These are phyloP conservation scores for Neocloeon triangulifer DNA, from an alignment of 1,140 invertebrate genomes.

Conservation along the genomic window DNA sequence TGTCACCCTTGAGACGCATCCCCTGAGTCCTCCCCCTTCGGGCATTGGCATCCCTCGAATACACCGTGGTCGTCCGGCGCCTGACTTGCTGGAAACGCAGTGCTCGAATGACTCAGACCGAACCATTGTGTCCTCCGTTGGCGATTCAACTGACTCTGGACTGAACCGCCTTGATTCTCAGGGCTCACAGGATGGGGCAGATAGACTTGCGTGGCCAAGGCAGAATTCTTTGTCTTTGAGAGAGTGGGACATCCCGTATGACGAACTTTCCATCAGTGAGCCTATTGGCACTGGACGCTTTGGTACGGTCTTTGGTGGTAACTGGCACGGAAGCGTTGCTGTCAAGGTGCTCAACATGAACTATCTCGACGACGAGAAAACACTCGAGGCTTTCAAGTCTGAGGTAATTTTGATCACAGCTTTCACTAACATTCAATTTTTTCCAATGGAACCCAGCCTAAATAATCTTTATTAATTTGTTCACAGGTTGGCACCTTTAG, in stretches of 20 bases:
- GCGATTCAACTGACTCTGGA: constrained; percentile 55
- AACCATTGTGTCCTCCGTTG: constrained; percentile 44
- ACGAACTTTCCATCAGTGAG: constrained; percentile 72
- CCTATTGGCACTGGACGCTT: constrained; percentile 78
- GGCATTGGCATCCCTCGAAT: not conserved
- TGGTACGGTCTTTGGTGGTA: constrained; percentile 82
- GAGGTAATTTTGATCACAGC: constrained; percentile 31
- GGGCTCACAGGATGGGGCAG: constrained; percentile 11
- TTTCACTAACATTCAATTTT: no score
- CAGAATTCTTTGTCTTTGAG: constrained; percentile 84
- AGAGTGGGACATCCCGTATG: constrained; percentile 95
- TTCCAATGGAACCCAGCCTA: no score
- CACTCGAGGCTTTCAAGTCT: constrained; percentile 81
- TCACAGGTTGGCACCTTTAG: constrained; percentile 73
- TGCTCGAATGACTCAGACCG: constrained; percentile 67
- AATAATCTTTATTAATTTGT: no score
- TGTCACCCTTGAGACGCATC: constrained; percentile 28
- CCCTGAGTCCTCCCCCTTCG: constrained; percentile 11
- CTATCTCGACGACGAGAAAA: constrained; percentile 73
- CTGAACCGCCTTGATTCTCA: constrained; percentile 64
- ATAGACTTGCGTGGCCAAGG: constrained; percentile 41
- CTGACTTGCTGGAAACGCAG: constrained; percentile 38
- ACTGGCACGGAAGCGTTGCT: constrained; percentile 98
- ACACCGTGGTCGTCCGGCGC: not conserved
- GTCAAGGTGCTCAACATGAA: constrained; percentile 93